phyloP scores from a whole-genome alignment of 2,797 vertebrate species.

The Intellagama lesueurii region DNA sequence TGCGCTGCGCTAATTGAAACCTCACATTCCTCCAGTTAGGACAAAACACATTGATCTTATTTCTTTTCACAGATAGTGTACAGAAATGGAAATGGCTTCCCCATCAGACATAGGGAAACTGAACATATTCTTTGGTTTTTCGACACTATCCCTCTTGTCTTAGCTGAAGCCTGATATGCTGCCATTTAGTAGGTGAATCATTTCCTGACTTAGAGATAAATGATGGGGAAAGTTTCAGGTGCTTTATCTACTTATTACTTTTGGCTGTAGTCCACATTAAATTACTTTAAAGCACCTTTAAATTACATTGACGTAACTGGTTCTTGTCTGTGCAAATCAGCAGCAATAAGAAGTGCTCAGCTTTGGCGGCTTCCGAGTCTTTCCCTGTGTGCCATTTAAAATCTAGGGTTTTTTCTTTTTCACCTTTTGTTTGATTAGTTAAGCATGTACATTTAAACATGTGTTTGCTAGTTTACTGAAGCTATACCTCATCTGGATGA shows the following conservation, averaged over 20 bases:
- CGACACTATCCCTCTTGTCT: conserved; percentile 11
- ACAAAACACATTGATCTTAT: not conserved
- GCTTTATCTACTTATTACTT: not conserved
- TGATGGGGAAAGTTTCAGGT: not conserved
- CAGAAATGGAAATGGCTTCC: not conserved
- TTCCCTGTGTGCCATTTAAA: not conserved
- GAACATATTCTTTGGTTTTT: conserved; percentile 18
- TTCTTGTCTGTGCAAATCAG: not conserved
- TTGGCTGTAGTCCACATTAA: not conserved
- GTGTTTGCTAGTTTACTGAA: conserved; percentile 41
- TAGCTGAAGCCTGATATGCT: not conserved
- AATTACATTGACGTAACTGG: not conserved
- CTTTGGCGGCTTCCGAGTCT: not conserved
- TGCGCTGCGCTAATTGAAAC: not conserved
- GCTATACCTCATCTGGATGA: conserved; percentile 15
- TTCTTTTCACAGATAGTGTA: not conserved
- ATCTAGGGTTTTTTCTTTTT: conserved; percentile 41
- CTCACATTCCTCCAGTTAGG: not conserved
- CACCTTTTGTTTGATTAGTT: conserved; percentile 2
- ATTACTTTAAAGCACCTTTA: not conserved
- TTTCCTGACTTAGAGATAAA: not conserved
- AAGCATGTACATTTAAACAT: conserved; percentile 23
- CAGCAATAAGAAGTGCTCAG: not conserved
- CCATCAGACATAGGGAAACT: not conserved
- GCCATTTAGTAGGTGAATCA: not conserved